These are phyloP conservation scores for Acleris literana DNA, from an alignment of 2,888 invertebrate genomes.

Conservation along the genomic window DNA sequence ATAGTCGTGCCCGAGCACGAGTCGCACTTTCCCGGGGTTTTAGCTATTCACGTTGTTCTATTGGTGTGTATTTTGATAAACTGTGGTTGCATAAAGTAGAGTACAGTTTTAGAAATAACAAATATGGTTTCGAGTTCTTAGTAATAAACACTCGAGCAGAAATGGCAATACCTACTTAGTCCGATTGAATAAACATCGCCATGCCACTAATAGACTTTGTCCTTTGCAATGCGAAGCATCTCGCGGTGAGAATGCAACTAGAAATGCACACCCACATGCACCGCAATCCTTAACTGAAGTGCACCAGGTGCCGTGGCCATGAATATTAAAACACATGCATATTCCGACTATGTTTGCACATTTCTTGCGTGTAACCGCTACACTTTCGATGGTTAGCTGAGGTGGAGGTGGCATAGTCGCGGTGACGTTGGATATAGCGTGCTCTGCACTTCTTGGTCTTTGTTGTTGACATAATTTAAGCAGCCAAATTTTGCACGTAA, in stretches of 20 bases:
- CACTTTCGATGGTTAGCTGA: constrained; percentile 45
- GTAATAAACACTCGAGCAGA: no score
- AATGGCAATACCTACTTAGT: no score
- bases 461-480: no score
- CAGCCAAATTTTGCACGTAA: no score
- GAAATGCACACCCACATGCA: constrained; percentile 36
- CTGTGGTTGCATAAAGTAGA: no score
- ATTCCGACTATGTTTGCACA: constrained; percentile 73
- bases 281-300: constrained; percentile 53
- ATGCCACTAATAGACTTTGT: constrained; percentile 20
- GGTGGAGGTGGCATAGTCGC: constrained; percentile 16
- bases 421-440: constrained; percentile 25
- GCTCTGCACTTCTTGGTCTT: background rate
- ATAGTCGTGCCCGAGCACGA: no score
- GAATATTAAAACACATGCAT: constrained; percentile 79
- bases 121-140: no score
- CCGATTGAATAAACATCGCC: no score
- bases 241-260: constrained; percentile 28
- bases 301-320: constrained; percentile 67
- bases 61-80: no score
- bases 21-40: no score
- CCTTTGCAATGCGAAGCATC: constrained; percentile 15
- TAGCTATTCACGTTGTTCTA: no score
- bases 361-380: constrained; percentile 63
- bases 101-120: no score